A percentile compares a stretch with the other conserved stretches of the same genome.
These are phyloP conservation scores for Ctenosaura bakeri DNA, from an alignment of 2,797 vertebrate species.

Conservation along the genomic window DNA sequence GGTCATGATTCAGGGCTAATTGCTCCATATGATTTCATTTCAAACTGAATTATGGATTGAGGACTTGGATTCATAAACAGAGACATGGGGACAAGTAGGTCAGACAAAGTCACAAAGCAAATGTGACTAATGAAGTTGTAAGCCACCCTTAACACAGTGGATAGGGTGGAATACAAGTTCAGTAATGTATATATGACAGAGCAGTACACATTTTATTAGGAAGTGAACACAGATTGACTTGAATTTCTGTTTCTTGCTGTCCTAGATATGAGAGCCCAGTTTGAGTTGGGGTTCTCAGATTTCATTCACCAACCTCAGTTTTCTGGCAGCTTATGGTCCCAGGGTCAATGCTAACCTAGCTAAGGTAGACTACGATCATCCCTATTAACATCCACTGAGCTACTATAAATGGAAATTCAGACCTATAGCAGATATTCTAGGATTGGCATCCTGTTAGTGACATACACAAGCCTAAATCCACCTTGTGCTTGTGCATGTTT, in stretches of 20 bases:
- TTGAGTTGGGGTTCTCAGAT: no score
- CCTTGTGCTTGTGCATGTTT: no score
- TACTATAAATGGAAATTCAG: no score
- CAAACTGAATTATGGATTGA: not conserved
- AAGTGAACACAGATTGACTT: not conserved
- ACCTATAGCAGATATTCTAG: no score
- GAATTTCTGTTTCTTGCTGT: not conserved
- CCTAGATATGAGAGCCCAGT: no score
- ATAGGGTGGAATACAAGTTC: not conserved
- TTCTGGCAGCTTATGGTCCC: no score
- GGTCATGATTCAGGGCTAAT: not conserved
- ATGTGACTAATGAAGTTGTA: slow-evolving; percentile 16
- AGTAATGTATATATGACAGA: not conserved
- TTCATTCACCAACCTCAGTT: no score
- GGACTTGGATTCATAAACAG: not conserved
- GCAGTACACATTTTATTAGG: not conserved
- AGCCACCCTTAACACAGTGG: not conserved
- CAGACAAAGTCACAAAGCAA: not conserved
- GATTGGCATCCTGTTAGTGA: no score
- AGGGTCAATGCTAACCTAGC: no score
- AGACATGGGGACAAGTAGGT: not conserved
- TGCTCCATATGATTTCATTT: not conserved
- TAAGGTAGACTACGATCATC: no score
- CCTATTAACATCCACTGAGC: no score
- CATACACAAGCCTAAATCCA: no score